Conservation (phyloP, 2,113 vertebrate species). For the Colinus virginianus region DNA sequence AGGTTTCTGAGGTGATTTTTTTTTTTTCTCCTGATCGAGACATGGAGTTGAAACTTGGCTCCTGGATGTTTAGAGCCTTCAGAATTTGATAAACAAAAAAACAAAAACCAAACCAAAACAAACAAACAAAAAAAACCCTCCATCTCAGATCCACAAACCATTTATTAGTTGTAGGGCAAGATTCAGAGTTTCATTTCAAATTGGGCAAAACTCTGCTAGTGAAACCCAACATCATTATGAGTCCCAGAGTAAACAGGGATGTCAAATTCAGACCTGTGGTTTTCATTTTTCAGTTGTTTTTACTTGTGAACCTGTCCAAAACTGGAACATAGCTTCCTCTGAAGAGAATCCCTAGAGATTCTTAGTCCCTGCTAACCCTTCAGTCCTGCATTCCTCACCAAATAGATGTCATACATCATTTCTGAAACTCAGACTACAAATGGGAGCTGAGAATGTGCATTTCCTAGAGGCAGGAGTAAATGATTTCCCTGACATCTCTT, state of each 20-base stretch:
- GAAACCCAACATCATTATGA: background rate
- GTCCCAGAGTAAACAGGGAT: background rate
- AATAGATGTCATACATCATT: conserved; percentile 58
- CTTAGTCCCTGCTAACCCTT: conserved; percentile 33
- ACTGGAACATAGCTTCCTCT: background rate
- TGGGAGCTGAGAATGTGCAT: background rate
- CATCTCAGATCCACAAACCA: background rate
- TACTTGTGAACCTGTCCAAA: background rate
- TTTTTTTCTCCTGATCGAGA: background rate
- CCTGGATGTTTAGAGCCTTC: background rate
- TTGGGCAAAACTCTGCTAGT: background rate
- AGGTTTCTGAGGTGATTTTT: background rate
- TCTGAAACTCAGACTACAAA: conserved; percentile 40
- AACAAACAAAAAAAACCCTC: background rate
- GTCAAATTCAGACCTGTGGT: background rate
- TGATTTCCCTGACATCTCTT: conserved; percentile 22
- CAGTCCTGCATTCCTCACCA: conserved; percentile 22
- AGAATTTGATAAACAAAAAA: background rate
- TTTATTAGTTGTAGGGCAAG: background rate
- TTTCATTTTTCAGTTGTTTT: background rate
- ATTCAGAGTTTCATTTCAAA: background rate
- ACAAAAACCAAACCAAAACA: background rate
- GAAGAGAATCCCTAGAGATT: background rate
- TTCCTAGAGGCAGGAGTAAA: conserved; percentile 48
- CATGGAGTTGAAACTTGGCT: background rate